Evolutionary conservation across 2,888 invertebrate species (phyloP), one percentile per base, ranked within the genome.

Genomic region (Cephalotes varians): DNA sequence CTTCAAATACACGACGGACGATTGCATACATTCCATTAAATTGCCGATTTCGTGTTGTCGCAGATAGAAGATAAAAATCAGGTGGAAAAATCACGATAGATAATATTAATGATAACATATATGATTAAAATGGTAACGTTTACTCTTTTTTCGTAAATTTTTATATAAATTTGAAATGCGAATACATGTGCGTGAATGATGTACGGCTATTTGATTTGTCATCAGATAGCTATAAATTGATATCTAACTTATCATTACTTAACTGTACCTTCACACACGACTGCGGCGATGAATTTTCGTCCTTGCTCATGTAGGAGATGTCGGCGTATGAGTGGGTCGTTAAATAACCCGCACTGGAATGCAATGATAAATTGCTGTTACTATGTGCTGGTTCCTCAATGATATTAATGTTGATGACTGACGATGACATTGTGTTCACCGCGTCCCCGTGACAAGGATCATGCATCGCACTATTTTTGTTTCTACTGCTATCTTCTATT

Each of bases 1-100:
- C 73, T 81, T 74, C 18, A 31, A 58, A 56, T 34, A 56, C 28
- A 12, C 37, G 71, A 79, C 51, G 40, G 69, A 34, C 18, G 44
- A 31, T 49, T 69, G 51, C 73, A 54, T 64, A 44, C 60, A 51
- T 71, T 76, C 12, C 6, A 25, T 56, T 9, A 21, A 54, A 31
- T 18, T 51, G 47, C 18, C 6, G 49, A 64, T 76, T 58, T 28
- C 12, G 5, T 25, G 15, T 40, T 25, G 15, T 21, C 34, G 34
- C 9, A 3, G 12, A 54, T 54, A 40, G 15, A 65, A 6, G 18
- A 51, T 51, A 51, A 12, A 64, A 40, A 51, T 56, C 34, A n/a
- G 25, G 15, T 9, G 3, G 25, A 31, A 49, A 5, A n/a, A 67
- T 67, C 4, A 7, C 9, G n/a, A 10, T 34, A 21, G 21, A 15